Evolutionary conservation across 2,888 invertebrate genomes (phyloP), one percentile per base, ranked within the genome.

Genomic region (Eubasilissa splendida): DNA sequence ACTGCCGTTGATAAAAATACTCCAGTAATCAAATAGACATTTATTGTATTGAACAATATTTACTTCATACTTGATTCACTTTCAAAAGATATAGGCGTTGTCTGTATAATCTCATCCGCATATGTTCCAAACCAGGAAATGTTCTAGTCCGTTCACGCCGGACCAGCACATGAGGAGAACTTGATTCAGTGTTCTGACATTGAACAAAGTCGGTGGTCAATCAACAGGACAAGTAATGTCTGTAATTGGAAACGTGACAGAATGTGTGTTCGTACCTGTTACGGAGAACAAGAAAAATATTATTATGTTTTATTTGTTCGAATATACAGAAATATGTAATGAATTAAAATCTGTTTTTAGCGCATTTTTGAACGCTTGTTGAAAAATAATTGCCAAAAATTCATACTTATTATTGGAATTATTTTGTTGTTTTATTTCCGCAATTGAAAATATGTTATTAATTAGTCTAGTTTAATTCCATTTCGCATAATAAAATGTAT

Each of bases 71-170:
- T 73, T 73, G 71, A 73, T n/a, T n/a, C 58, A 73, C 71, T 58
- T 31, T 54, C 71, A 54, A 31, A 71, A 33, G 31, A 73, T 33
- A 56, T 73, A 56, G 71, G 65, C 22, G 42, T 58, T 70, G 71
- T 56, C 7, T 3, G 42, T 42, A 56, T 42, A 56, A 73, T 73
- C 56, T 33, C 22, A 22, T 70, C 52, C 58, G 71, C 56, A 73
- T 73, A 50, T 73, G 33, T 73, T 22, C 22, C 58, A n/a, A 58
- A 73, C 71, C 33, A 58, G 71, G 71, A 73, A 73, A 56, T 42
- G 42, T 56, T 31, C 50, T 11, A 22, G 22, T 8, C 14, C 7
- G 22, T 53, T 70, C 50, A 53, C 52, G 53, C 53, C 63, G 50
- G 42, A 5, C 42, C 42, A 42, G 42, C 42, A 68, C 52, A 58